phyloP scores from a whole-genome alignment of 2,888 invertebrate genomes.

The Phytoseiulus persimilis region DNA sequence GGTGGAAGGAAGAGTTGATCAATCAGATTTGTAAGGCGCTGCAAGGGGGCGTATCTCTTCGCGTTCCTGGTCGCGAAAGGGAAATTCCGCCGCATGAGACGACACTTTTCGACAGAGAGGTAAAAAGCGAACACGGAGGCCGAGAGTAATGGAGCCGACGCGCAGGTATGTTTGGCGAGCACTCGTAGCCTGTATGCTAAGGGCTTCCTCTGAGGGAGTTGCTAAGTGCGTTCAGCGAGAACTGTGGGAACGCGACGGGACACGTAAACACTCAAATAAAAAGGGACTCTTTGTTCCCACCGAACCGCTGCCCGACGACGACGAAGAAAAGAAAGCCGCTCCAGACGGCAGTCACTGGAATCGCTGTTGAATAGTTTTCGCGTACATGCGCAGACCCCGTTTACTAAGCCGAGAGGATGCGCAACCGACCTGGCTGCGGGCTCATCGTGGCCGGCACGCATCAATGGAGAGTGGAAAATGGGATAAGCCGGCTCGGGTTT shows the following conservation, averaged over 20 bases:
- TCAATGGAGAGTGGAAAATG: no score
- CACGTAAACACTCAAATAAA: neutral
- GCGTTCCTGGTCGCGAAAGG: no score
- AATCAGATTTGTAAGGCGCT: no score
- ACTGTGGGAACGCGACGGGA: neutral
- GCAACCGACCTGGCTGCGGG: no score
- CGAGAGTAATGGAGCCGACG: neutral
- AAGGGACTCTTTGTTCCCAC: neutral
- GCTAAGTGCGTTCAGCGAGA: neutral
- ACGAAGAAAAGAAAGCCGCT: neutral
- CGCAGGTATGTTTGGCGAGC: neutral
- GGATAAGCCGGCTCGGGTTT: no score
- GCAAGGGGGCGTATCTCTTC: no score
- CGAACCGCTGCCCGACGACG: neutral
- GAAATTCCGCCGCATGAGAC: neutral
- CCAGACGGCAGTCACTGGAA: neutral
- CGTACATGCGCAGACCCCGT: neutral
- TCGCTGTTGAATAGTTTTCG: neutral
- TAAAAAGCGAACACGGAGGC: neutral
- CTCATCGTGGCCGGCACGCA: no score
- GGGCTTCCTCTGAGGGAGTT: neutral
- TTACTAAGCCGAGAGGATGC: no score
- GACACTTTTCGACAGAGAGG: neutral
- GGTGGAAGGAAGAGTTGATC: no score
- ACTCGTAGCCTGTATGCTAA: neutral